Base-by-base conservation (phyloP, 2,113 vertebrate species). In the Scortum barcoo region DNA sequence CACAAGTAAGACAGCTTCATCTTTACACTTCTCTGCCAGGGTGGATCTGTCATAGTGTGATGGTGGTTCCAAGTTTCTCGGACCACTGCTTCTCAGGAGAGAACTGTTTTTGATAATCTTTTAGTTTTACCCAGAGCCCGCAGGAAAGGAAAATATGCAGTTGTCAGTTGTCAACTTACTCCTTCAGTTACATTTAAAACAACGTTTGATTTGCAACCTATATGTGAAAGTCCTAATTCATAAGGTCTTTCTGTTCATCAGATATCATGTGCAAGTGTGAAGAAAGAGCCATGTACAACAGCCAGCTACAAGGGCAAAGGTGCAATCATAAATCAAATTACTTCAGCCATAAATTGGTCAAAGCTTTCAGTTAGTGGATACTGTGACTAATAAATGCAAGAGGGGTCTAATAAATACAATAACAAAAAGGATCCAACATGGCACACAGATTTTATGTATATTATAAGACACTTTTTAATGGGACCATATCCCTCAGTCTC, bases 1-100 rank as follows among this genome's bases (percentile, higher is more conserved):
- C 89, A 93, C 92, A 94, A 89, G 74, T 82, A 75, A 84, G 81
- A 87, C 40, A 76, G 67, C 92, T 94, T 89, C 86, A 91, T 90
- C 70, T 86, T 81, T 88, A 68, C 84, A 83, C 85, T 72, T 80
- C 80, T 53, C 63, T 78, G 60, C 74, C 72, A 80, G 57, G 71
- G 72, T 26, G 56, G 58, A 84, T 40, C n/a, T 81, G 66, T 71
- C 63, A 71, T 13, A 16, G 38, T 78, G 58, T 40, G 76, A 70
- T 56, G 33, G 6, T 33, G 56, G 3, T 17, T 80, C 61, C 46
- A 63, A 63, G 36, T 73, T 79, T 40, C 50, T 66, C 54, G 2
- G 61, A 48, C 33, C 30, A 30, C 26, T 44, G 19, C 76, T 51
- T 73, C 46, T 77, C 38, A 56, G 61, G 70, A 51, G 50, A 73